These are phyloP conservation scores for Leptinotarsa lineolata DNA, from an alignment of 1,140 invertebrate species.

Conservation along the genomic window DNA sequence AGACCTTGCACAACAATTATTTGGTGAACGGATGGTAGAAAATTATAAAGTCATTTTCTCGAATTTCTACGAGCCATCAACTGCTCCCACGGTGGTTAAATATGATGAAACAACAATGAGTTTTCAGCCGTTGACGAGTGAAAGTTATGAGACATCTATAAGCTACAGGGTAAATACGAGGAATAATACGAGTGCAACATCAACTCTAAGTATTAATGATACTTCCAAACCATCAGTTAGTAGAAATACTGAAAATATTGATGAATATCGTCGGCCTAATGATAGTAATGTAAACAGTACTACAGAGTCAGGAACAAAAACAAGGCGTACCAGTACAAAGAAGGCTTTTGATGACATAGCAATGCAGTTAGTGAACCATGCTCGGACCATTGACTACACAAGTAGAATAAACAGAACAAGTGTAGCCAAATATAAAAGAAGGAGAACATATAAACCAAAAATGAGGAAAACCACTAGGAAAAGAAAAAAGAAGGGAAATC, in stretches of 20 bases:
- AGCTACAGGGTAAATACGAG: constrained; percentile 53
- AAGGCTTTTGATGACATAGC: constrained; percentile 47
- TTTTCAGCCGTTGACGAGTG: constrained; percentile 47
- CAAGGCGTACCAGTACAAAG: constrained; percentile 30
- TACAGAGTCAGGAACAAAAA: constrained; percentile 25
- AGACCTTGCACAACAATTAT: constrained; percentile 36
- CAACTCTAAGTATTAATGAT: constrained; percentile 16
- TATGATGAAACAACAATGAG: neutral
- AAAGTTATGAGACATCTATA: constrained; percentile 55
- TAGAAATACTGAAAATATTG: neutral
- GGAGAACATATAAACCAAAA: constrained; percentile 35
- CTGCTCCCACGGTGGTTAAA: neutral
- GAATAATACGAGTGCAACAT: constrained; percentile 22
- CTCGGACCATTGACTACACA: constrained; percentile 46
- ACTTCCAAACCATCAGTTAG: neutral
- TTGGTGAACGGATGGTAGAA: constrained; percentile 27
- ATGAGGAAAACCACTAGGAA: constrained; percentile 29
- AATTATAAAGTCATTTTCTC: constrained; percentile 47
- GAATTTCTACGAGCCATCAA: constrained; percentile 46
- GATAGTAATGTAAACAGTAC: neutral
- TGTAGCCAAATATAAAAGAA: constrained; percentile 37
- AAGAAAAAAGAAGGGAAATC: constrained; percentile 14
- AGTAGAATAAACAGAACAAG: constrained; percentile 33
- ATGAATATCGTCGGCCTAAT: neutral
- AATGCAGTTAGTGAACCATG: constrained; percentile 48